Evolutionary conservation across 1,140 invertebrate genomes (phyloP).

Genomic region (Brachionus paranguensis): DNA sequence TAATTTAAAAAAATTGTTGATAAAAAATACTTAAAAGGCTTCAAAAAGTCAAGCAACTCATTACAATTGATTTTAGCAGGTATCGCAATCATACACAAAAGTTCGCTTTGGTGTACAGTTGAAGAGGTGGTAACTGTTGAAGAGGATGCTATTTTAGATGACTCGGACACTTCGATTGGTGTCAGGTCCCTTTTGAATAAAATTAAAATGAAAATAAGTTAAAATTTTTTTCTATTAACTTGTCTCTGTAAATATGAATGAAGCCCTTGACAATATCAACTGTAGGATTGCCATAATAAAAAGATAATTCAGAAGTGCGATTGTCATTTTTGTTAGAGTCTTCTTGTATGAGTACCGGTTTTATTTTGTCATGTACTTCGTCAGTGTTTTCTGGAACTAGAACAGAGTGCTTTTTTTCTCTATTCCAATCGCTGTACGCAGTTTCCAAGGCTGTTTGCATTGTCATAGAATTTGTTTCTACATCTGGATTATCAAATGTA

Average conservation of each 20-base stretch:
- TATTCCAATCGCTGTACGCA: slow-evolving; percentile 35
- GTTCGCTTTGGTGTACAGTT: slow-evolving; percentile 64
- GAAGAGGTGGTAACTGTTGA: slow-evolving; percentile 1
- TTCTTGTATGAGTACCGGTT: slow-evolving; percentile 36
- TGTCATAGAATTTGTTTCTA: slow-evolving; percentile 22
- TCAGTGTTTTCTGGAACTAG: background rate
- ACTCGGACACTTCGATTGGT: slow-evolving; percentile 60
- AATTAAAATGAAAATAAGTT: background rate
- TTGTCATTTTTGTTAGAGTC: slow-evolving; percentile 42
- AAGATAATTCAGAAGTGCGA: slow-evolving; percentile 55
- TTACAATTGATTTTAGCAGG: slow-evolving; percentile 85
- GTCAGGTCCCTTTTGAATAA: slow-evolving; percentile 19
- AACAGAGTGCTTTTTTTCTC: background rate
- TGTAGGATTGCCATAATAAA: slow-evolving; percentile 90
- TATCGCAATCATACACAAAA: slow-evolving; percentile 81
- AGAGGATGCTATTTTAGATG: slow-evolving; percentile 51
- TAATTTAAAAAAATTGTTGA: background rate
- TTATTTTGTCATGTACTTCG: slow-evolving; percentile 37
- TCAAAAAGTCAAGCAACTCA: slow-evolving; percentile 87
- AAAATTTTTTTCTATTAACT: slow-evolving; percentile 52
- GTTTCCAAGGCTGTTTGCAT: slow-evolving; percentile 38
- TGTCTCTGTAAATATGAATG: slow-evolving; percentile 90
- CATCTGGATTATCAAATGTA: background rate
- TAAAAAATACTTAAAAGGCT: slow-evolving; percentile 66
- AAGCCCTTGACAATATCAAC: slow-evolving; percentile 93